phyloP scores from a whole-genome alignment of 2,797 vertebrate genomes.

The Arctocebus calabarensis region DNA sequence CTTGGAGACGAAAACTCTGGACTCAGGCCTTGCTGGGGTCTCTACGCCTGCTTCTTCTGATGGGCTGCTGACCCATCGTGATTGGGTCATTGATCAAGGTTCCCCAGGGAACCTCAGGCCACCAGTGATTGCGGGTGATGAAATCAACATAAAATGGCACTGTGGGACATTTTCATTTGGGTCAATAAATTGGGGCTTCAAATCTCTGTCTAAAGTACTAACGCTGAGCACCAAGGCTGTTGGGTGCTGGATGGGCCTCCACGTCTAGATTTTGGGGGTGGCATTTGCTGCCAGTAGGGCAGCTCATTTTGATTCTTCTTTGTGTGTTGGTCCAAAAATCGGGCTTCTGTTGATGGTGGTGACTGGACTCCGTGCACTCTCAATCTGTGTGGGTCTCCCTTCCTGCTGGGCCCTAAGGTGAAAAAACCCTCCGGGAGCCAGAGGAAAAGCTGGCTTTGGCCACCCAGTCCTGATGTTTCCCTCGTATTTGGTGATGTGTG shows the following conservation, averaged over 20 bases:
- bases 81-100: slow-evolving; percentile 73
- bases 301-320: slow-evolving; percentile 65
- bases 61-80: slow-evolving; percentile 63
- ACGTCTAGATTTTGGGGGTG: neutral
- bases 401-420: neutral
- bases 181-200: neutral
- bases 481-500: neutral
- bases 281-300: slow-evolving; percentile 14
- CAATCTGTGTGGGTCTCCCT: neutral
- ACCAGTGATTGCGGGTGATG: neutral
- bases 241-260: neutral
- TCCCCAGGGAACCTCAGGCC: neutral
- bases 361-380: neutral
- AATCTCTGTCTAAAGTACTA: neutral
- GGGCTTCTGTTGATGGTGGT: slow-evolving; percentile 37
- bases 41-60: slow-evolving; percentile 66
- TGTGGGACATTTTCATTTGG: neutral
- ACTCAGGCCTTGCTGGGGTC: slow-evolving; percentile 72
- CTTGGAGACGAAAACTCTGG: slow-evolving; percentile 66
- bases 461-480: neutral
- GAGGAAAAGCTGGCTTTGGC: neutral
- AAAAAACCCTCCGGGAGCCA: neutral
- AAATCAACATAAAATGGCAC: neutral
- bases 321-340: slow-evolving; percentile 72
- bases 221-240: neutral